Evolutionary conservation across 2,797 vertebrate genomes (phyloP), one percentile per base, ranked within the genome.

Genomic region (Zalophus californianus): DNA sequence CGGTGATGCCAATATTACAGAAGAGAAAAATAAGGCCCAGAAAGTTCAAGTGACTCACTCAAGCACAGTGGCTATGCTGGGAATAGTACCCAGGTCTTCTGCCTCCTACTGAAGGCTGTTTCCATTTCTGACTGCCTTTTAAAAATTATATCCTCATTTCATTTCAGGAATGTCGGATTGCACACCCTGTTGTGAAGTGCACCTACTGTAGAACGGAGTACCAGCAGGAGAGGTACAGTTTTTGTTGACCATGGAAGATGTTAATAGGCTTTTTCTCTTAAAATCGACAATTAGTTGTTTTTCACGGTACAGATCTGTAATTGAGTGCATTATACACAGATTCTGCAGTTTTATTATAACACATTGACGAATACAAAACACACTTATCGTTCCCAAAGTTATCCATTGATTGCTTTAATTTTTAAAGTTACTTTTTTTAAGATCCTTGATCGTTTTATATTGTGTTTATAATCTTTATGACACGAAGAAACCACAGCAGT

Each of bases 181-280:
- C 99, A 1, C 99, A 99, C 97, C 99, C 99, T 77, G 99, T 99
- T 80, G 99, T 99, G 84, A 99, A 99, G 99, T 99, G 99, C 98
- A 99, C 99, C 68, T 99, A 99, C 98, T 99, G 99, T 98, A 99
- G 99, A 98, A 99, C 99, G 77, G 99, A 99, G 98, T 99, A 99
- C 98, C 99, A 99, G 94, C 99, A 99, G 98, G 99, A 99, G 97
- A 99, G 99, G 99, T 99, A 99, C 98, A 97, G 95, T 73, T 96
- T 90, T 60, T 41, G 1, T 87, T 91, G 44, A 44, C 13, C 23
- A 6, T 41, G 56, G 72, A 38, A 93, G 80, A 50, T 80, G 79
- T 82, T 41, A 18, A 73, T 86, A 82, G 52, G 15, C 9, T 89
- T 92, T 90, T 94, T 84, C 77, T 85, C 21, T 80, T 92, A 85